phyloP scores from a whole-genome alignment of 2,797 vertebrate genomes.

The Malurus leucopterus region DNA sequence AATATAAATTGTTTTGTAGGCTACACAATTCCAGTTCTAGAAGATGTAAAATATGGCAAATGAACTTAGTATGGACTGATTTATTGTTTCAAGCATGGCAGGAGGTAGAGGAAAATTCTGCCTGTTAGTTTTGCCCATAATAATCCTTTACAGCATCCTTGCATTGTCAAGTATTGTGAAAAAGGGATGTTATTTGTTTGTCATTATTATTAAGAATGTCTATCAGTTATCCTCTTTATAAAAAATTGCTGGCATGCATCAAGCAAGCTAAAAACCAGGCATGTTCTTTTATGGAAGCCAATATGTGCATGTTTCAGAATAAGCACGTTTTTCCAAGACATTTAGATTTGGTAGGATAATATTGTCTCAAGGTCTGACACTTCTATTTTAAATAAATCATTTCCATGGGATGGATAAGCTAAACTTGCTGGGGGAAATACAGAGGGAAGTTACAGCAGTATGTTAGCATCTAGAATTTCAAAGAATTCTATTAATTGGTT shows the following conservation, averaged over 20 bases:
- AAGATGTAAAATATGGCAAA: constrained; percentile 68
- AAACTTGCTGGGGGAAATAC: background rate
- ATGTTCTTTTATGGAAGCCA: constrained; percentile 9
- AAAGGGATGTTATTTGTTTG: constrained; percentile 42
- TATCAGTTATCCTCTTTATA: constrained; percentile 11
- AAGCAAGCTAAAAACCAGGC: background rate
- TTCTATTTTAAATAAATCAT: constrained; percentile 18
- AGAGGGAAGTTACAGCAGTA: background rate
- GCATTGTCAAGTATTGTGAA: constrained; percentile 15
- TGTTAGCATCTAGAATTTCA: background rate
- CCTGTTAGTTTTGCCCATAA: constrained; percentile 36
- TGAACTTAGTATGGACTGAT: constrained; percentile 59
- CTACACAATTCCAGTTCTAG: constrained; percentile 70
- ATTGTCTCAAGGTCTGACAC: constrained; percentile 22
- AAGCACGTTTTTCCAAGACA: constrained; percentile 5
- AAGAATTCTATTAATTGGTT: background rate
- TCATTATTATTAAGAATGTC: constrained; percentile 32
- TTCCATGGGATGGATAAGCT: background rate
- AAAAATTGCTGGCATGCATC: background rate
- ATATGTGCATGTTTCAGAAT: background rate
- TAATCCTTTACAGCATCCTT: constrained; percentile 19
- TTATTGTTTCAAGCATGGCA: constrained; percentile 42
- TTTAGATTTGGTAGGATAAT: constrained; percentile 19
- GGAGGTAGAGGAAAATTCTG: constrained; percentile 29
- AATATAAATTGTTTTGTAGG: constrained; percentile 79